Evolutionary conservation across 2,797 vertebrate genomes (phyloP).

Genomic region (Poecilia picta): DNA sequence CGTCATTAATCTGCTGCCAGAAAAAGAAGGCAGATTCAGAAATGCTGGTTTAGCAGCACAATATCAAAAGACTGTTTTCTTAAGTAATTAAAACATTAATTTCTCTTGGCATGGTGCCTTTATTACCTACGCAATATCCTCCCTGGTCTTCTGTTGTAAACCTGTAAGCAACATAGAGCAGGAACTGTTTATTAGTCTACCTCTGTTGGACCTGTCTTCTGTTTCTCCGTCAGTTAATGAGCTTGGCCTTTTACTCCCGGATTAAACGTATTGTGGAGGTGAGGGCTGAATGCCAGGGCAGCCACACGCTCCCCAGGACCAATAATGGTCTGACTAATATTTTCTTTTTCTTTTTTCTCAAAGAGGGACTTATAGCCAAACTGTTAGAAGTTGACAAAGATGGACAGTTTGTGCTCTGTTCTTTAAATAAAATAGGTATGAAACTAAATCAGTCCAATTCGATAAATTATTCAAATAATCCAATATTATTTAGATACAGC

Average conservation of each 20-base stretch:
- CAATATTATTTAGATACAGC: background rate
- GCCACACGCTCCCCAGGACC: constrained; percentile 19
- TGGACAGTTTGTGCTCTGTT: background rate
- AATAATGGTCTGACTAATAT: constrained; percentile 3
- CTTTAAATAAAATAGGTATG: background rate
- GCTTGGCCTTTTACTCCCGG: constrained; percentile 51
- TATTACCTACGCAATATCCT: constrained; percentile 34
- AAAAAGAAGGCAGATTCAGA: constrained; percentile 56
- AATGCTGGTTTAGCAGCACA: constrained; percentile 40
- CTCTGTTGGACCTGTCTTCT: constrained; percentile 31
- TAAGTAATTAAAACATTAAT: constrained; percentile 47
- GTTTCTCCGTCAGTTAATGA: constrained; percentile 46
- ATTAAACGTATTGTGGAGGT: constrained; percentile 45
- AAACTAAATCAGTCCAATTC: background rate
- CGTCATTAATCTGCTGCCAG: constrained; percentile 74
- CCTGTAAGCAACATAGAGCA: constrained; percentile 17
- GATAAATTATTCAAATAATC: background rate
- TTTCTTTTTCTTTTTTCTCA: background rate
- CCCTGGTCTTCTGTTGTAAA: background rate
- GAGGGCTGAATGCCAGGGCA: constrained; percentile 36
- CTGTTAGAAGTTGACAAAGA: background rate
- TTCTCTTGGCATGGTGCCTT: constrained; percentile 31
- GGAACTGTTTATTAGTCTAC: constrained; percentile 11
- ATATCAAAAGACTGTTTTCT: constrained; percentile 48
- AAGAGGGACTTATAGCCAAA: background rate